Base-by-base conservation (phyloP, 2,797 vertebrate species). In the Karalla daura region DNA sequence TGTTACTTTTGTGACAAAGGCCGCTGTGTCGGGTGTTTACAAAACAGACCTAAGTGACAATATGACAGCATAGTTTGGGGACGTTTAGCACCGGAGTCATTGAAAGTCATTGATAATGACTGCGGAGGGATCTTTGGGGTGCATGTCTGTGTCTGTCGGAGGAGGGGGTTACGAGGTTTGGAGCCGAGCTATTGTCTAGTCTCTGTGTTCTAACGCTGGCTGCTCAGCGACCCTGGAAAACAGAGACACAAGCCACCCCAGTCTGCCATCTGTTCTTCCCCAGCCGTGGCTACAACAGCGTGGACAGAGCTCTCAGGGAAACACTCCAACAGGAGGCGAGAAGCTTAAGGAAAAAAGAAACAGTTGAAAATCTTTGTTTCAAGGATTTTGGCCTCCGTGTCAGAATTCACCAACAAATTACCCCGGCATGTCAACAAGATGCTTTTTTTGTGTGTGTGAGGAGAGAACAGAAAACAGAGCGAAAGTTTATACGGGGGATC, bases 251-350 rank as follows among this genome's bases (percentile, higher is more conserved):
- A 95, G 94, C 94, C 93, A 93, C 92, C 94, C 91, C 93, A 93
- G 91, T 92, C 93, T 94, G 91, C 95, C 96, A 96, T 97, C 95
- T 97, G 96, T 95, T 92, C 86, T 82, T 85, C 75, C 81, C 88
- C 88, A 90, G 89, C 71, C 84, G 54, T 82, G 83, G 89, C 92
- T 17, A 56, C 55, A 13, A 13, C 58, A 63, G 14, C 73, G 28
- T 7, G 49, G 62, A 44, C 25, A 67, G 41, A 52, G 60, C 54
- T 63, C 46, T 50, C 40, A 63, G 39, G n/a, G 47, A 56, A 39
- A 28, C 2, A 64, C 39, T 25, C 21, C 24, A 17, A 2, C 15
- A 63, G 36, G 36, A 41, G 11, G 17, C 6, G 10, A 35, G 20
- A 66, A 20, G 28, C 20, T 37, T 17, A 21, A 24, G 24, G 5